phyloP scores from a whole-genome alignment of 1,140 invertebrate genomes.

The Drosophila kepulauana region DNA sequence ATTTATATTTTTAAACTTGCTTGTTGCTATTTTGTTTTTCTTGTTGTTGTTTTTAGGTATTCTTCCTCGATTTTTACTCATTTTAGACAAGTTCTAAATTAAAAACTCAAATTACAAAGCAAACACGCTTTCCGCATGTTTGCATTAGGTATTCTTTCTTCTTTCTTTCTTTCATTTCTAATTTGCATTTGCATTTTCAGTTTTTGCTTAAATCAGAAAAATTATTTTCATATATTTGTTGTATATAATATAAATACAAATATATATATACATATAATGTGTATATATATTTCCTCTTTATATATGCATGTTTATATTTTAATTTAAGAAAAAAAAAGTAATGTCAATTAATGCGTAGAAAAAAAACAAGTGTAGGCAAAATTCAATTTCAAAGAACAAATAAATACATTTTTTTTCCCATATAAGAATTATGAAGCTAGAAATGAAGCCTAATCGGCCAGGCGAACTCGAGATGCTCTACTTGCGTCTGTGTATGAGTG shows the following conservation, averaged over 20 bases:
- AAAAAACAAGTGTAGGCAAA: slow-evolving; percentile 56
- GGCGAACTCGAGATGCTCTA: slow-evolving; percentile 24
- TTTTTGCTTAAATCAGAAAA: slow-evolving; percentile 63
- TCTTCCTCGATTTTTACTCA: slow-evolving; percentile 1
- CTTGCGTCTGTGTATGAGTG: slow-evolving; percentile 1
- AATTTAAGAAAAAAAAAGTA: slow-evolving; percentile 42
- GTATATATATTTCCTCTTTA: slow-evolving; percentile 21
- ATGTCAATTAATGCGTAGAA: slow-evolving; percentile 55
- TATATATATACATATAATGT: slow-evolving; percentile 17
- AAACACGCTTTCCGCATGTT: slow-evolving; percentile 14
- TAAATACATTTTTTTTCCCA: slow-evolving; percentile 50
- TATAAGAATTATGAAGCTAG: slow-evolving; percentile 43
- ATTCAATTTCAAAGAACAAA: slow-evolving; percentile 60
- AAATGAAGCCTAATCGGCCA: slow-evolving; percentile 35
- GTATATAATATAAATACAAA: slow-evolving; percentile 41
- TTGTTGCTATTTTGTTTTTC: slow-evolving; percentile 48
- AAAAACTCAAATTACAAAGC: slow-evolving; percentile 56
- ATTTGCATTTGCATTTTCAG: slow-evolving; percentile 5
- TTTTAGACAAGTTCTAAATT: slow-evolving; percentile 21
- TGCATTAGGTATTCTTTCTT: slow-evolving; percentile 20
- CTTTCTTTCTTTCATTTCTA: neutral
- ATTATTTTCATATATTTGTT: slow-evolving; percentile 45
- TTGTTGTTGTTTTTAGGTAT: slow-evolving; percentile 23
- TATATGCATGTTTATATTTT: slow-evolving; percentile 41
- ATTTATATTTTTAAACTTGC: slow-evolving; percentile 61